A percentile compares a stretch with the other conserved stretches of the same genome.
Conservation (phyloP, 2,113 vertebrate genomes). For the Porphyrio hochstetteri region DNA sequence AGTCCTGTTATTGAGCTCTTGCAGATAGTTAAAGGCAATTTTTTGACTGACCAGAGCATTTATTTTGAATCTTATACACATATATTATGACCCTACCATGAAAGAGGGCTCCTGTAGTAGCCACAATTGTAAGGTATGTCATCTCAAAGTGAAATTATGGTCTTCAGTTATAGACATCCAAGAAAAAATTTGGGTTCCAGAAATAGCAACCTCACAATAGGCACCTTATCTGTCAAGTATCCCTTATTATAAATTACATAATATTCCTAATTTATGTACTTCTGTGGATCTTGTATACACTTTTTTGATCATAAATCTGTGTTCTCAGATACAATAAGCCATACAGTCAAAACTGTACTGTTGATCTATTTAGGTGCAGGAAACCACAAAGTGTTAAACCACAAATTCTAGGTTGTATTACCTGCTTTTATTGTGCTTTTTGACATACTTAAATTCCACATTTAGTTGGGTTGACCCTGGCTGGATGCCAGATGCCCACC, state of each 20-base stretch:
- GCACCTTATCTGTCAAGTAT: neutral
- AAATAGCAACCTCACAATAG: neutral
- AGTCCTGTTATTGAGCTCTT: neutral
- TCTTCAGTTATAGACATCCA: neutral
- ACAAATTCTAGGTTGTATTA: neutral
- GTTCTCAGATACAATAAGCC: neutral
- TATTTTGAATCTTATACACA: neutral
- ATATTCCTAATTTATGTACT: neutral
- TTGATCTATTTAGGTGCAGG: neutral
- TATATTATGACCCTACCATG: neutral
- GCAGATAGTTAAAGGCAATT: neutral
- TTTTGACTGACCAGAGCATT: neutral
- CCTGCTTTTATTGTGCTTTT: neutral
- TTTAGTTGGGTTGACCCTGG: no score
- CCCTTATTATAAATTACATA: neutral
- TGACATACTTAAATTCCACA: neutral
- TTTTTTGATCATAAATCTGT: neutral
- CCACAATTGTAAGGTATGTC: neutral
- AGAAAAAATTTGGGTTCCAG: neutral
- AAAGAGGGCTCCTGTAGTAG: neutral
- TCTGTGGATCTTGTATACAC: neutral
- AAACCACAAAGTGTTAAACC: neutral
- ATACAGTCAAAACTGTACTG: neutral
- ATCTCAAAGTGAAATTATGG: neutral
- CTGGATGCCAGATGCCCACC: no score